Conservation (phyloP, 30 jellyfish, hydroid and myxozoan genomes). For the Nemopilema nomurai region DNA sequence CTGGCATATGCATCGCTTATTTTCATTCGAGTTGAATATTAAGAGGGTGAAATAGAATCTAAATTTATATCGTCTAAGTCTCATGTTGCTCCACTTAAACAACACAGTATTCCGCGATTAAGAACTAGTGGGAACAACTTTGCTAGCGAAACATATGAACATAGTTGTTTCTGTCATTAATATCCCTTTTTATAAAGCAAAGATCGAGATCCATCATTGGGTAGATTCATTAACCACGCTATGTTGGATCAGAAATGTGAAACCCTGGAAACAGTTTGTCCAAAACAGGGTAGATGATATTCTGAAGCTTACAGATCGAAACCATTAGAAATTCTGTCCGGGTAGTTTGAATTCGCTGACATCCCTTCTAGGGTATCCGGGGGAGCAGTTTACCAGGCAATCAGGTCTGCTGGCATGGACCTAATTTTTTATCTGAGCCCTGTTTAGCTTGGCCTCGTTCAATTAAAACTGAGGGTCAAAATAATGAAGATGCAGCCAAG, state of each 20-base stretch:
- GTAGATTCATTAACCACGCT: conserved; percentile 42
- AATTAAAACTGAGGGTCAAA: conserved; percentile 25
- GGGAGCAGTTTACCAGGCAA: conserved; percentile 16
- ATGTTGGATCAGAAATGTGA: conserved; percentile 52
- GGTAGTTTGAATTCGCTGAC: conserved; percentile 38
- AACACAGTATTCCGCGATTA: conserved; percentile 47
- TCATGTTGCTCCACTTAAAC: conserved; percentile 40
- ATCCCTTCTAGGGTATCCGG: conserved; percentile 39
- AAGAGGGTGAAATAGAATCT: conserved; percentile 17
- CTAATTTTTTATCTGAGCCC: conserved; percentile 18
- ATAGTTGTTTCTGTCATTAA: conserved; percentile 2
- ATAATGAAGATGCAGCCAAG: conserved; percentile 5
- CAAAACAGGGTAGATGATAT: conserved; percentile 41
- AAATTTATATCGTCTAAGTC: conserved; percentile 46
- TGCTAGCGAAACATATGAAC: conserved; percentile 30
- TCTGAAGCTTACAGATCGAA: conserved; percentile 25
- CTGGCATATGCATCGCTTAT: conserved; percentile 55
- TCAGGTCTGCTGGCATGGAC: conserved; percentile 50
- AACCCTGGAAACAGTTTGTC: conserved; percentile 63
- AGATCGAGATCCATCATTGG: conserved; percentile 37
- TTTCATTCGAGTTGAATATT: conserved; percentile 18
- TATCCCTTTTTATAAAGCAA: not conserved
- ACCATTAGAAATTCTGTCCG: conserved; percentile 42
- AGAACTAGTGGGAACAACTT: conserved; percentile 49
- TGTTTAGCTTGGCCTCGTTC: conserved; percentile 46